These are phyloP conservation scores for Temnothorax curvispinosus DNA, from an alignment of 1,140 invertebrate species.

Conservation along the genomic window DNA sequence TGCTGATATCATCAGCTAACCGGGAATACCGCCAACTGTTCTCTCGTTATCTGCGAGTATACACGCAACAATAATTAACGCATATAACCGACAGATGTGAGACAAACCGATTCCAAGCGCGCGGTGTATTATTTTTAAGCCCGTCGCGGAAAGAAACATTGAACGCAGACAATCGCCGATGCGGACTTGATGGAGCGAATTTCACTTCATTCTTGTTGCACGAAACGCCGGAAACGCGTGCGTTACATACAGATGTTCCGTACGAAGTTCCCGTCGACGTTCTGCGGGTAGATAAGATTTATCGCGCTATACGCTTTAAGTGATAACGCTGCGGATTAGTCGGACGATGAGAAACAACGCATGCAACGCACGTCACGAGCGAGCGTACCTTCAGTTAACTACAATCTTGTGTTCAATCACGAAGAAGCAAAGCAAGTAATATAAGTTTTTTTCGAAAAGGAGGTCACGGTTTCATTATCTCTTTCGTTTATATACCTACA, in stretches of 20 bases:
- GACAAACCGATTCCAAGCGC: not conserved
- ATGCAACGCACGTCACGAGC: not conserved
- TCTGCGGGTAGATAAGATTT: constrained; percentile 21
- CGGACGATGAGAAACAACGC: constrained; percentile 3
- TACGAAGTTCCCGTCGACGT: not conserved
- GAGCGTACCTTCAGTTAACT: constrained; percentile 2
- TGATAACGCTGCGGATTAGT: constrained; percentile 37
- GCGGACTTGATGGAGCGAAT: not conserved
- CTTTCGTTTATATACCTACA: not conserved
- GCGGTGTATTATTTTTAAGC: constrained; percentile 1
- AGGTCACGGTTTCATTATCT: constrained; percentile 41
- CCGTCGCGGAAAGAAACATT: constrained; percentile 7
- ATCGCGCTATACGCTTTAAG: constrained; percentile 20
- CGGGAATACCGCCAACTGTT: constrained; percentile 66
- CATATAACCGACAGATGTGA: not conserved
- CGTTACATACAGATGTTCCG: not conserved
- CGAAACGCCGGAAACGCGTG: not conserved
- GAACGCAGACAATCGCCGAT: constrained; percentile 56
- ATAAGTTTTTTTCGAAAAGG: constrained; percentile 35
- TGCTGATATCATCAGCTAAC: constrained; percentile 67
- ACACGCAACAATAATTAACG: constrained; percentile 36
- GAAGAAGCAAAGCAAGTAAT: constrained; percentile 10
- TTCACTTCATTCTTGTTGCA: constrained; percentile 15
- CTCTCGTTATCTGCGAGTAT: constrained; percentile 27
- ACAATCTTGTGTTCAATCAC: constrained; percentile 31